phyloP scores from a whole-genome alignment of 2,888 invertebrate genomes.

The Synanthedon formicaeformis region DNA sequence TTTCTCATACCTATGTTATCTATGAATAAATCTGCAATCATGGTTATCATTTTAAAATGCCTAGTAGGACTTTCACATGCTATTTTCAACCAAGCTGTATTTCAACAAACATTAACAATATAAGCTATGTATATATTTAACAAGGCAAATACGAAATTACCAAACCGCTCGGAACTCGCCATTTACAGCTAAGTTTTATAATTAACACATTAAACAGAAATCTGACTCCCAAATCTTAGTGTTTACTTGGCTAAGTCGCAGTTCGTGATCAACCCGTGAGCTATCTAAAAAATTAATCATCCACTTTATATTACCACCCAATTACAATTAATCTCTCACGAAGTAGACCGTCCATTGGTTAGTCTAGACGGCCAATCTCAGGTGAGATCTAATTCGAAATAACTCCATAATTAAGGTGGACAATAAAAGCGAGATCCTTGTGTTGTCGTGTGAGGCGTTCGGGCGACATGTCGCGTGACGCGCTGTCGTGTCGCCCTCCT shows the following conservation, averaged over 20 bases:
- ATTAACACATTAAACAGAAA: constrained; percentile 10
- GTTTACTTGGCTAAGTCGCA: constrained; percentile 6
- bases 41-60: too few species aligned
- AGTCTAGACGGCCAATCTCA: constrained; percentile 58
- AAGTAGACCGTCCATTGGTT: constrained; percentile 41
- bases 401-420: constrained; percentile 54
- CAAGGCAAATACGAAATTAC: not conserved
- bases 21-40: too few species aligned
- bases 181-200: constrained; percentile 9
- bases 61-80: too few species aligned
- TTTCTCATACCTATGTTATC: too few species aligned
- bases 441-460: constrained; percentile 40
- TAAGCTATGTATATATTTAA: too few species aligned
- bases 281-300: constrained; percentile 53
- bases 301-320: constrained; percentile 43
- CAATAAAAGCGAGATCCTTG: constrained; percentile 54
- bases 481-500: constrained; percentile 56
- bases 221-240: constrained; percentile 2
- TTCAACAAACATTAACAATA: too few species aligned
- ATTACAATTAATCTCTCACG: constrained; percentile 63
- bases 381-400: constrained; percentile 54
- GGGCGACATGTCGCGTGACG: constrained; percentile 49
- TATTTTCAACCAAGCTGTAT: too few species aligned
- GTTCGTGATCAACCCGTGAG: constrained; percentile 6
- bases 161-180: constrained; percentile 7